Evolutionary conservation across 2,888 invertebrate genomes (phyloP).

Genomic region (Gandaritis pyraliata): DNA sequence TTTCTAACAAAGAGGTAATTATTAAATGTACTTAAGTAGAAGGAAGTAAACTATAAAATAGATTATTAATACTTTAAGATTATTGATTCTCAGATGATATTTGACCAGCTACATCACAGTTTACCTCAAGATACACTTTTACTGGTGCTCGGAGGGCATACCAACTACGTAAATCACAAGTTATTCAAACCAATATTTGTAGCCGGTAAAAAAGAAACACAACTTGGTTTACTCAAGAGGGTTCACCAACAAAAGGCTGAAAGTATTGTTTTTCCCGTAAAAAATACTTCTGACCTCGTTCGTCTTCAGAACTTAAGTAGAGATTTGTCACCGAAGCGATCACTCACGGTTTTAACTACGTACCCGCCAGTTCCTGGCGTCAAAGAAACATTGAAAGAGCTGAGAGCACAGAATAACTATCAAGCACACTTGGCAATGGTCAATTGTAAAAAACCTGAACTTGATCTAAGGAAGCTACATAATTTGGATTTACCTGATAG

Average conservation of each 20-base stretch:
- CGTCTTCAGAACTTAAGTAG: slow-evolving; percentile 43
- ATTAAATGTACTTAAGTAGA: background rate
- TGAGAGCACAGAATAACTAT: slow-evolving; percentile 11
- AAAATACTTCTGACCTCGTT: slow-evolving; percentile 45
- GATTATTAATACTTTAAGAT: background rate
- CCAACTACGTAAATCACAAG: slow-evolving; percentile 6
- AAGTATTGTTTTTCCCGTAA: slow-evolving; percentile 48
- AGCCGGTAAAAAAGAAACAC: slow-evolving; percentile 2
- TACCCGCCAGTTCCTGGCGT: slow-evolving; percentile 46
- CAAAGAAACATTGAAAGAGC: slow-evolving; percentile 10
- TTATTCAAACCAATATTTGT: slow-evolving; percentile 17
- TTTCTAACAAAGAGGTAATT: slow-evolving; percentile 14
- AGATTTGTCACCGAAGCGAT: slow-evolving; percentile 45
- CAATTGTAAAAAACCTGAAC: slow-evolving; percentile 17
- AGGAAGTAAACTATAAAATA: too few species aligned
- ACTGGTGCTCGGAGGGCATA: slow-evolving; percentile 7
- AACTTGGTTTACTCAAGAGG: slow-evolving; percentile 13
- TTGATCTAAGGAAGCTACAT: slow-evolving; percentile 43
- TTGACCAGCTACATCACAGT: slow-evolving; percentile 10
- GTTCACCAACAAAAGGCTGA: slow-evolving; percentile 13
- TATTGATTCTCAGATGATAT: slow-evolving; percentile 16
- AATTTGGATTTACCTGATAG: slow-evolving; percentile 41
- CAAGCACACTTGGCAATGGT: slow-evolving; percentile 27
- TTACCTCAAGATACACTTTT: slow-evolving; percentile 17
- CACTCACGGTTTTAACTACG: slow-evolving; percentile 48